Evolutionary conservation across 2,888 invertebrate species (phyloP).

Genomic region (Andrena chrysosceles): DNA sequence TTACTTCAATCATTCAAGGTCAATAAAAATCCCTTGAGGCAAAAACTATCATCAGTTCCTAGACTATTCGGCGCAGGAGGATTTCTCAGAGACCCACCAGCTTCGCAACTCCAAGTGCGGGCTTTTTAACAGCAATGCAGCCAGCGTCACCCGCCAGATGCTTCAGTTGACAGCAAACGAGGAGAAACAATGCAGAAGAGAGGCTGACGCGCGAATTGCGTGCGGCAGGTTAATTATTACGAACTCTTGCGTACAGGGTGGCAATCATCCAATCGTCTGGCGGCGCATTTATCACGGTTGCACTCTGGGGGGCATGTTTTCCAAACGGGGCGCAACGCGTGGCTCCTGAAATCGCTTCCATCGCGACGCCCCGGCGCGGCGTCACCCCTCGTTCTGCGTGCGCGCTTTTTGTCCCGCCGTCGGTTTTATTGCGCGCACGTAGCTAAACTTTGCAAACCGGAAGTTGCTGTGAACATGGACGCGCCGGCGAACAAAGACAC

Average conservation of each 20-base stretch:
- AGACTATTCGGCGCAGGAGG: no score
- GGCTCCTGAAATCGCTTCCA: slow-evolving; percentile 31
- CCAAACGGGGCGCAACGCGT: slow-evolving; percentile 20
- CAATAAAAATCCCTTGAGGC: no score
- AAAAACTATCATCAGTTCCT: no score
- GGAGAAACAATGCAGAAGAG: neutral
- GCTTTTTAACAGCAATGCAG: no score
- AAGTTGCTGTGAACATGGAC: slow-evolving; percentile 35
- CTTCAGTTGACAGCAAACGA: neutral
- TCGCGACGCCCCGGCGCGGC: slow-evolving; percentile 6
- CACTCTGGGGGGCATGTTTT: slow-evolving; percentile 3
- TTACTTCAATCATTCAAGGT: neutral
- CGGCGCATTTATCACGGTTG: slow-evolving; percentile 49
- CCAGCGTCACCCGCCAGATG: no score
- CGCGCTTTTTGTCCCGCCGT: slow-evolving; percentile 24
- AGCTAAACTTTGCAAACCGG: slow-evolving; percentile 39
- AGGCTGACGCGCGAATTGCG: slow-evolving; percentile 28
- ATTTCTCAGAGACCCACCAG: no score
- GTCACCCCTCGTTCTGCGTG: neutral
- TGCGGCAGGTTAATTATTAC: slow-evolving; percentile 56
- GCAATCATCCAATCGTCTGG: slow-evolving; percentile 60
- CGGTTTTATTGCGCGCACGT: slow-evolving; percentile 42
- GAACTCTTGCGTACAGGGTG: slow-evolving; percentile 46
- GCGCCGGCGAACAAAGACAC: slow-evolving; percentile 31
- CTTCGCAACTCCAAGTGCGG: no score